These are phyloP conservation scores for Alloscopus bannaensis DNA, from an alignment of 2,888 invertebrate species.

Conservation along the genomic window DNA sequence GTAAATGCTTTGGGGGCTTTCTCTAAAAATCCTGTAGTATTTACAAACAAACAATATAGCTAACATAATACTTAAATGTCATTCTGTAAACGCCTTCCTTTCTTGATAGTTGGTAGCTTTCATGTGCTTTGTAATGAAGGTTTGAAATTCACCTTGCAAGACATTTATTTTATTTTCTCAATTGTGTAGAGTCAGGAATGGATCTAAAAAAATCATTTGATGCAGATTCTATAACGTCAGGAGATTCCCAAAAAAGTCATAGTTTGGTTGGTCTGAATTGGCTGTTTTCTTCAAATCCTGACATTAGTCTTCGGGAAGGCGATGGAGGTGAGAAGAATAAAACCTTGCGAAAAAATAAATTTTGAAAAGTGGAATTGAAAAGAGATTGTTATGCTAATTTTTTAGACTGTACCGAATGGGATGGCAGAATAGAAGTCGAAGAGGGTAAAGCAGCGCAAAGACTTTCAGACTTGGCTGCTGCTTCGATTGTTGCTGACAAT, in stretches of 20 bases:
- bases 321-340: constrained; percentile 49
- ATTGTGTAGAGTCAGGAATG: neutral
- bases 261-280: constrained; percentile 81
- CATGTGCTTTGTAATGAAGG: neutral
- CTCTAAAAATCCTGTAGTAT: no score
- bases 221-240: constrained; percentile 68
- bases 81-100: no score
- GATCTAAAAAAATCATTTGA: constrained; percentile 55
- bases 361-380: no score
- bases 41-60: no score
- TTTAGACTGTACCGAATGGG: constrained; percentile 39
- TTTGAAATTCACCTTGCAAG: neutral
- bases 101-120: neutral
- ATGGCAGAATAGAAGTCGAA: constrained; percentile 26
- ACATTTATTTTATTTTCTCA: neutral
- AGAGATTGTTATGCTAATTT: no score
- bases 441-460: constrained; percentile 38
- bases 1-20: constrained; percentile 5
- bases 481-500: constrained; percentile 56
- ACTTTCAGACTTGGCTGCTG: constrained; percentile 56
- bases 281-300: constrained; percentile 78
- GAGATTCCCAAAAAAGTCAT: constrained; percentile 73
- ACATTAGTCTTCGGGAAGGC: constrained; percentile 43
- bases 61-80: neutral
- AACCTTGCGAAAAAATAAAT: no score